phyloP scores from a whole-genome alignment of 2,797 vertebrate species.

The Lindbergichthys nudifrons region DNA sequence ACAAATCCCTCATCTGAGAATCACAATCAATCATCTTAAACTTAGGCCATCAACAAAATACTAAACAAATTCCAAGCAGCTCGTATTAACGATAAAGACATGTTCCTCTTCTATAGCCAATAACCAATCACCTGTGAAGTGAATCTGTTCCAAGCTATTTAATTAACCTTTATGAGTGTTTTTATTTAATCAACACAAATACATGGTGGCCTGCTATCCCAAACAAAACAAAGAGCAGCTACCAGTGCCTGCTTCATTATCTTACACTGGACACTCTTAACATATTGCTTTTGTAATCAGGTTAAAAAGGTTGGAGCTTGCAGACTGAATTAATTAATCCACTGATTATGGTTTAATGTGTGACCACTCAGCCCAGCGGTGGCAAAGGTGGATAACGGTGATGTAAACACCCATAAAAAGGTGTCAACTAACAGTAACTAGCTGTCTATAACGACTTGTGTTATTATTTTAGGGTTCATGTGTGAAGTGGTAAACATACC shows the following conservation, averaged over 20 bases:
- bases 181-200: constrained; percentile 49
- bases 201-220: constrained; percentile 48
- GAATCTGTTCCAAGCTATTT: neutral
- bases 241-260: constrained; percentile 6
- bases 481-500: neutral
- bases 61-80: neutral
- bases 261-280: neutral
- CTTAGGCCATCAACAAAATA: neutral
- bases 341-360: constrained; percentile 32
- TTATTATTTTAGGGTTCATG: neutral
- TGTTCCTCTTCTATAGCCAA: neutral
- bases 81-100: neutral
- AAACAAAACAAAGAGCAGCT: constrained; percentile 69
- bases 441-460: neutral
- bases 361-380: constrained; percentile 14
- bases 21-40: neutral
- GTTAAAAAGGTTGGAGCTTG: constrained; percentile 23
- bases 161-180: constrained; percentile 28
- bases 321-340: constrained; percentile 13
- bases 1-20: neutral
- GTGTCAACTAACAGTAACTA: constrained; percentile 52
- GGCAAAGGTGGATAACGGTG: constrained; percentile 56
- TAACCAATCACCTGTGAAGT: neutral
- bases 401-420: constrained; percentile 74
- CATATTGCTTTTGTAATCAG: constrained; percentile 18